Evolutionary conservation across 2,113 vertebrate species (phyloP), one percentile per base, ranked within the genome.

Genomic region (Nycticebus coucang): DNA sequence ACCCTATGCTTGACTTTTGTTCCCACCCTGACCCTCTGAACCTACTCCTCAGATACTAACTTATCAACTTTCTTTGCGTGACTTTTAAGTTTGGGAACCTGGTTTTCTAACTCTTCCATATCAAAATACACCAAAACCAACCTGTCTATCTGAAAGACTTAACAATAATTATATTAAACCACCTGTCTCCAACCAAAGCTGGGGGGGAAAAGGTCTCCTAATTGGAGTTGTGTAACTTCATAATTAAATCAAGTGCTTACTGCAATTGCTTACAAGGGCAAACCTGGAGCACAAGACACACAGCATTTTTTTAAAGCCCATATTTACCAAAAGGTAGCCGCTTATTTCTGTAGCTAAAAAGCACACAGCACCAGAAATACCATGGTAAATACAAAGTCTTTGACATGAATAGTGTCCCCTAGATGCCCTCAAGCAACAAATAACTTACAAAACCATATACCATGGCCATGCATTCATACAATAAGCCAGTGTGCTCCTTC

Each of bases 211-310:
- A 7, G 55, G 30, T 55, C 59, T 88, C 53, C 50, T 79, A 84
- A 93, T 89, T 87, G 60, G 26, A 89, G 59, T 94, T 78, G 53
- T n/a, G 19, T 77, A 86, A 93, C 62, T 91, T 87, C n/a, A 41
- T 33, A 86, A 33, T 57, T 33, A 69, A 72, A 69, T 75, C 33
- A 86, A 77, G 0, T 85, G 22, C n/a, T 57, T 71, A 77, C 33
- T 68, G 89, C 28, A 71, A 72, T 55, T 17, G 55, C 55, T 55
- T 17, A 74, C 30, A 80, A 91, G 26, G 30, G 18, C 62, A 89
- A 94, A 87, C 21, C 2, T 75, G 41, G 35, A n/a, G 50, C 17
- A 71, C 13, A 91, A 87, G 55, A 80, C 15, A 59, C 59, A 78
- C 0, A 72, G 69, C 66, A 78, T 80, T 28, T 79, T 94, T 88